Base-by-base conservation (phyloP, 2,888 invertebrate genomes). In the Rhyacophila evoluta region DNA sequence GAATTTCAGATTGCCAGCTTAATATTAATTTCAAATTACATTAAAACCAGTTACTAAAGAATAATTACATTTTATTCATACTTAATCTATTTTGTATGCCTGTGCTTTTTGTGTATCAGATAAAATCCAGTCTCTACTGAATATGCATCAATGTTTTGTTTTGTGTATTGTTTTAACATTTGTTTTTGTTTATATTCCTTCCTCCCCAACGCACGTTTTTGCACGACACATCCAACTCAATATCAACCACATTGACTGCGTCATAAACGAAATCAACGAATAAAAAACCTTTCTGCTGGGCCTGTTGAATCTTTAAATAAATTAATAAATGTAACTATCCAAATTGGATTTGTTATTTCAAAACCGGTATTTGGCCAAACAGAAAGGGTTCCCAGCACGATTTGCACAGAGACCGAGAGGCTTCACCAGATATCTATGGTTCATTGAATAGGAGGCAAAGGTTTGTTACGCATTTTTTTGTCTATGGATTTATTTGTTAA, bases 381-480 rank as follows among this genome's bases (percentile, higher is more conserved):
- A 94, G 94, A 85, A 93, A 93, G 86, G 94, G 94, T 84, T 94
- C 94, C 83, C 93, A 93, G 89, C 93, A 94, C 90, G 94, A 94
- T 87, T 90, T 94, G 84, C 86, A 89, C 85, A 89, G 92, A 84
- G 90, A 90, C 83, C 89, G 92, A 84, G 94, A 94, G 84, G 91
- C 92, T 83, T 94, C 94, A 84, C 94, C 94, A 82, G 95, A 94
- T 87, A 92, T 90, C 85, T 92, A 92, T 84, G 92, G 92, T 86
- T 89, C 92, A 84, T 89, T 91, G 84, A 89, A 90, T 86, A 92
- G 94, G 87, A 93, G 93, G 86, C 94, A 93, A 92, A 94, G 94
- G 94, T 94, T 92, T 89, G 94, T 91, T 85, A 83, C 83, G 82
- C 84, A 84, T 83, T 81, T 80, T 76, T 39, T 72, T 25, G 25